Conservation (phyloP, 2,113 vertebrate genomes). For the Colaptes auratus region DNA sequence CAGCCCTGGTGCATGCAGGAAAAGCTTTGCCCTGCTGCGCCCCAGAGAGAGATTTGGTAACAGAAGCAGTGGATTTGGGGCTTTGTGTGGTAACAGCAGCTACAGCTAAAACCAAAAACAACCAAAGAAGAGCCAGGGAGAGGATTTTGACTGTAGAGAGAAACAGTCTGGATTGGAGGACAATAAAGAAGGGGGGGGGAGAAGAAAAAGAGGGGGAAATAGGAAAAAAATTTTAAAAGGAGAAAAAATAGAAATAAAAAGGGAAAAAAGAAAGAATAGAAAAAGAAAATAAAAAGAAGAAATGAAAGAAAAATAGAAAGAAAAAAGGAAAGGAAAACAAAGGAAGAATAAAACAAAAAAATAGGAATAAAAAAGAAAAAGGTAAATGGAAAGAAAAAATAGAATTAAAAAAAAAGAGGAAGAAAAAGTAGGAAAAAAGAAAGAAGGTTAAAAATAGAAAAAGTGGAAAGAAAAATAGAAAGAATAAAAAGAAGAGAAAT, state of each 20-base stretch:
- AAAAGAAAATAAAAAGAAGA: too few species aligned
- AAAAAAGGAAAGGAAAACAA: fast-evolving
- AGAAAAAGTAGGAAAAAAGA: too few species aligned
- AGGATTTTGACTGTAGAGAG: background rate
- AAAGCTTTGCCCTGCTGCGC: background rate
- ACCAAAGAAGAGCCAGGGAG: background rate
- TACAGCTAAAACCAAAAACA: background rate
- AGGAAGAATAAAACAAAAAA: too few species aligned
- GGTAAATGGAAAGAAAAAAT: too few species aligned
- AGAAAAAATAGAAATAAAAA: too few species aligned
- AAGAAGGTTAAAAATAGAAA: too few species aligned
- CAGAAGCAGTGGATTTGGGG: background rate
- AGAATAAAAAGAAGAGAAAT: too few species aligned
- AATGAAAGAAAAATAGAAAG: fast-evolving
- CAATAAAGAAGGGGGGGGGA: fast-evolving
- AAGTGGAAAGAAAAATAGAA: too few species aligned
- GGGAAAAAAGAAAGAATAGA: too few species aligned
- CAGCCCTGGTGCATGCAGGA: background rate
- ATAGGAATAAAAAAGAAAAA: fast-evolving
- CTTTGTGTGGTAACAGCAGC: background rate
- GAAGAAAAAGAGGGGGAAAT: too few species aligned
- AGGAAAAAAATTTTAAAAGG: too few species aligned
- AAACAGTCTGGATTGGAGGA: background rate
- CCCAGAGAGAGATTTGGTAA: background rate
- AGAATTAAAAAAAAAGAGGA: too few species aligned